Evolutionary conservation across 2,888 invertebrate species (phyloP).

Genomic region (Osmoderma eremita): DNA sequence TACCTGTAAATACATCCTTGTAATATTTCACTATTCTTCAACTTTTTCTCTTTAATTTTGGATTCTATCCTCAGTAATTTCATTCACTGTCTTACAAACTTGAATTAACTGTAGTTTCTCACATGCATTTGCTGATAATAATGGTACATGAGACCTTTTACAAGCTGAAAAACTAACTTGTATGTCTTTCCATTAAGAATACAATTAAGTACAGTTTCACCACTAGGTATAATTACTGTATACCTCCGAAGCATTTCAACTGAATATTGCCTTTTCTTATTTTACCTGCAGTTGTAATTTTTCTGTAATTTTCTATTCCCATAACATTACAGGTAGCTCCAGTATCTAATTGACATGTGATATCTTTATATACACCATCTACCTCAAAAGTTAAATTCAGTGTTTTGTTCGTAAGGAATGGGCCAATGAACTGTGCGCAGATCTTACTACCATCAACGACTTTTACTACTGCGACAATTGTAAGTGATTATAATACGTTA

Average conservation of each 20-base stretch:
- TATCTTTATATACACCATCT: too few species aligned
- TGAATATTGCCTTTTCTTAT: background rate
- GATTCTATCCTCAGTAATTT: slow-evolving; percentile 9
- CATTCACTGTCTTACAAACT: slow-evolving; percentile 6
- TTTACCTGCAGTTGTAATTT: too few species aligned
- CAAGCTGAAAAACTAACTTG: slow-evolving; percentile 9
- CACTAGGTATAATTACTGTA: slow-evolving; percentile 9
- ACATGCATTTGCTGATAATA: slow-evolving; percentile 10
- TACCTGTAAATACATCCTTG: slow-evolving; percentile 30
- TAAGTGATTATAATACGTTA: too few species aligned
- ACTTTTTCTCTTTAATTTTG: slow-evolving; percentile 4
- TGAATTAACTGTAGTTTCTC: slow-evolving; percentile 3
- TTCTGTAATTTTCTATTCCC: too few species aligned
- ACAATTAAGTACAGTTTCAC: slow-evolving; percentile 8
- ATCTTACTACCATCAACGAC: too few species aligned
- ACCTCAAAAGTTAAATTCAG: too few species aligned
- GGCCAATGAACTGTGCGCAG: too few species aligned
- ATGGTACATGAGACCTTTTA: slow-evolving; percentile 11
- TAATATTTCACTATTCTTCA: background rate
- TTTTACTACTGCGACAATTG: too few species aligned
- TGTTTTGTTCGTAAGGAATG: too few species aligned
- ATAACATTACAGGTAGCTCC: too few species aligned
- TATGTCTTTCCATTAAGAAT: slow-evolving; percentile 1
- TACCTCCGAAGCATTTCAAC: slow-evolving; percentile 4
- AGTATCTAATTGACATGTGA: too few species aligned